These are phyloP conservation scores for Parochlus steinenii DNA, from an alignment of 2,888 invertebrate genomes.

Conservation along the genomic window DNA sequence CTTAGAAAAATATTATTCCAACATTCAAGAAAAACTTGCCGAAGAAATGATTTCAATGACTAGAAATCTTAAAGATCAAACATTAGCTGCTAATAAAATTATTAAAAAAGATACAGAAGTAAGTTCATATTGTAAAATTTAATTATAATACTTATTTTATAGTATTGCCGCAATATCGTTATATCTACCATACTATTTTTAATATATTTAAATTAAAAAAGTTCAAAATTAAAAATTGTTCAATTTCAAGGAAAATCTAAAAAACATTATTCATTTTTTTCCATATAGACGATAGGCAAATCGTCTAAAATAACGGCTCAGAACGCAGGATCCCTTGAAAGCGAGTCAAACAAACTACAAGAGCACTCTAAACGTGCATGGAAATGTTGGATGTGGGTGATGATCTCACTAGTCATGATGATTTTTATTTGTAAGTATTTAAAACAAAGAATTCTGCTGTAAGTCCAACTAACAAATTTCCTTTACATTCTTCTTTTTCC, in stretches of 20 bases:
- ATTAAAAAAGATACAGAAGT: slow-evolving; percentile 81
- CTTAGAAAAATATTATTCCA: slow-evolving; percentile 74
- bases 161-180: neutral
- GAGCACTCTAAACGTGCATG: slow-evolving; percentile 76
- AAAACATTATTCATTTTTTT: slow-evolving; percentile 16
- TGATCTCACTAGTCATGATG: slow-evolving; percentile 67
- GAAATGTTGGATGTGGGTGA: slow-evolving; percentile 91
- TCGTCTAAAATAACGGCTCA: slow-evolving; percentile 64
- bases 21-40: slow-evolving; percentile 81
- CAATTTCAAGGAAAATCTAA: too few relatives aligned
- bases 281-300: too few relatives aligned
- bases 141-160: too few relatives aligned
- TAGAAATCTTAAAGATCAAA: slow-evolving; percentile 77
- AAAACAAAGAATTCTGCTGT: slow-evolving; percentile 10
- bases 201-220: slow-evolving; percentile 4
- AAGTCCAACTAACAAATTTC: slow-evolving; percentile 8
- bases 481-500: slow-evolving; percentile 25
- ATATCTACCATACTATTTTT: slow-evolving; percentile 11
- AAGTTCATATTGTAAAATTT: slow-evolving; percentile 16
- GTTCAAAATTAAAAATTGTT: slow-evolving; percentile 6
- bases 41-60: slow-evolving; percentile 87
- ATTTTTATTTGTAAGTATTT: slow-evolving; percentile 68
- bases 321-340: slow-evolving; percentile 57
- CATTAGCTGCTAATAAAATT: slow-evolving; percentile 72
- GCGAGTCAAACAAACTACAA: slow-evolving; percentile 65